Evolutionary conservation across 2,113 vertebrate species (phyloP).

Genomic region (Jacana jacana): DNA sequence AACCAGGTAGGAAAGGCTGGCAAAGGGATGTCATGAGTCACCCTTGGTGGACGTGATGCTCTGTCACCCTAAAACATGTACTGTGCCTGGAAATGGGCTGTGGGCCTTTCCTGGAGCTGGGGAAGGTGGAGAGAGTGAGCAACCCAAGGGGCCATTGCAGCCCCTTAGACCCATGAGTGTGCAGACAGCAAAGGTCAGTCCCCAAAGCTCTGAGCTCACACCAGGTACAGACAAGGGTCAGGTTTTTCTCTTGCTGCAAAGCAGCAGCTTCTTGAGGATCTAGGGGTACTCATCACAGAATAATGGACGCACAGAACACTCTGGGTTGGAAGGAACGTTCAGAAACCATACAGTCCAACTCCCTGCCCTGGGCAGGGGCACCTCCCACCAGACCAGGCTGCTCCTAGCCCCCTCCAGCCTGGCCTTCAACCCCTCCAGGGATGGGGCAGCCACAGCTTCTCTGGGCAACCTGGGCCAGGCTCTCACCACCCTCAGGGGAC

Average conservation of each 20-base stretch:
- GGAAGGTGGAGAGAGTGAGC: background rate
- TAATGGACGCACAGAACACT: background rate
- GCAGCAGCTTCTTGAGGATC: background rate
- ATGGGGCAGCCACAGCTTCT: background rate
- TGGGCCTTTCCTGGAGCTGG: background rate
- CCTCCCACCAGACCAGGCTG: background rate
- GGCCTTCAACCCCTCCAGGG: too few species aligned
- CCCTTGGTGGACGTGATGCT: background rate
- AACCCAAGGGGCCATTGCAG: background rate
- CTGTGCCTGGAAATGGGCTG: rapidly evolving
- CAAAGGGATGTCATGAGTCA: background rate
- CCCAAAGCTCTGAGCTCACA: background rate
- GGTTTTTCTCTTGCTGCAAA: background rate
- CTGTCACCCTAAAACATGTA: background rate
- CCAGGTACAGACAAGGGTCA: too few species aligned
- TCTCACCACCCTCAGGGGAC: background rate
- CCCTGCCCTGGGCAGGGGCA: background rate
- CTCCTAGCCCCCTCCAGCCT: background rate
- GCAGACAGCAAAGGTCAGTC: background rate
- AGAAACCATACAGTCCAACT: background rate
- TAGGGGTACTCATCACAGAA: background rate
- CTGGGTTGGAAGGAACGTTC: background rate
- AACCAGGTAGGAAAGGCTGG: background rate
- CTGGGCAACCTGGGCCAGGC: background rate
- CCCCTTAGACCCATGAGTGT: rapidly evolving